These are phyloP conservation scores for Nycticebus coucang DNA, from an alignment of 2,113 vertebrate species.

Conservation along the genomic window DNA sequence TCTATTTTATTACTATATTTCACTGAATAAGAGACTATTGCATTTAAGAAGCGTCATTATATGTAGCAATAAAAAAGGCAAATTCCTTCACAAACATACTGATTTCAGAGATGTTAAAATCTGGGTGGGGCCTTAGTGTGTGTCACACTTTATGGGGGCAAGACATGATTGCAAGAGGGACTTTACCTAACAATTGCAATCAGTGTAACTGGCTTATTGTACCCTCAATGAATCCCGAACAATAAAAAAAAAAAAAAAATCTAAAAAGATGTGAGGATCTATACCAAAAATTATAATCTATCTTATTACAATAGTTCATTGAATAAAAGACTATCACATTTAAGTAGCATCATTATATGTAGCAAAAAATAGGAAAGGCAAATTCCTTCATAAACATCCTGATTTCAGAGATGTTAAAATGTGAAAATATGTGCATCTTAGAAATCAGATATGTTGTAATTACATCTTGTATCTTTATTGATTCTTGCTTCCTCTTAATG, in stretches of 20 bases:
- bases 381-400: neutral
- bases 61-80: neutral
- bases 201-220: too few species aligned
- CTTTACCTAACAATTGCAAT: too few species aligned
- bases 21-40: neutral
- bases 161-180: too few species aligned
- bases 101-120: too few species aligned
- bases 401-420: constrained; percentile 42
- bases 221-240: too few species aligned
- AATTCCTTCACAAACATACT: too few species aligned
- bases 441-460: neutral
- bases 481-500: neutral
- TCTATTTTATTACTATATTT: neutral
- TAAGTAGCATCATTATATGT: neutral
- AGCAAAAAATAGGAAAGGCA: constrained; percentile 7
- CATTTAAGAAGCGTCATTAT: neutral
- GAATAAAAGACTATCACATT: constrained; percentile 14
- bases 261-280: neutral
- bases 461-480: neutral
- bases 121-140: too few species aligned
- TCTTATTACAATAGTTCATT: neutral
- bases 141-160: too few species aligned
- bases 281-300: neutral
- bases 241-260: too few species aligned
- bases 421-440: constrained; percentile 40